Percentiles rank a stretch among this genome's conserved stretches.
Evolutionary conservation across 2,113 vertebrate species (phyloP).

Genomic region (Axis porcinus): DNA sequence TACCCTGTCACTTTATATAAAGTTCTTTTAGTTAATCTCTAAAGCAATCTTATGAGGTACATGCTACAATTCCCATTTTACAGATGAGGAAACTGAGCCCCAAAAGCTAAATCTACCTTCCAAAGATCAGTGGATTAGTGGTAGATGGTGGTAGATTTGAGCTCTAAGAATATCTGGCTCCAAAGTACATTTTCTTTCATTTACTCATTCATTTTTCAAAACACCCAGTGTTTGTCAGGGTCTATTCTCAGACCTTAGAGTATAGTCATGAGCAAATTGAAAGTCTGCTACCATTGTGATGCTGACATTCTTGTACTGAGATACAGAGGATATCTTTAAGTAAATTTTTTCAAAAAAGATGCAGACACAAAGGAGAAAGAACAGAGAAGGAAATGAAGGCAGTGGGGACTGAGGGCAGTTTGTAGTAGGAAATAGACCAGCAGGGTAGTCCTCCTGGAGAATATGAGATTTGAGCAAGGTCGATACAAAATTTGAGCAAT

Average conservation of each 20-base stretch:
- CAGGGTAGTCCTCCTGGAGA: background rate
- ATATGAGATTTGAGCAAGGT: rapidly evolving
- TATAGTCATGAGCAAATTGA: background rate
- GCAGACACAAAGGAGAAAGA: background rate
- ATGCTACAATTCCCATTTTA: background rate
- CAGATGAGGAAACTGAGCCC: background rate
- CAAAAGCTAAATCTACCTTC: background rate
- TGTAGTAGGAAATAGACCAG: rapidly evolving
- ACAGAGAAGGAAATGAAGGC: background rate
- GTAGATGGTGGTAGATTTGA: background rate
- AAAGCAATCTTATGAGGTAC: background rate
- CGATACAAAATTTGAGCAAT: background rate
- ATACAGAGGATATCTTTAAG: background rate
- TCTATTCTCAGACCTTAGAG: background rate
- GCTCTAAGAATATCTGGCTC: background rate
- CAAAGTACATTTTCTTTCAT: background rate
- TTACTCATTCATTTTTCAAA: background rate
- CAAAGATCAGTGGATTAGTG: too few relatives aligned
- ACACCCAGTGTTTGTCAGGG: background rate
- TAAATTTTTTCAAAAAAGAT: background rate
- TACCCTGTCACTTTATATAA: background rate
- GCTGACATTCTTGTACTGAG: background rate
- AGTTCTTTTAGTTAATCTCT: background rate
- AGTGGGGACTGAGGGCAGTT: rapidly evolving
- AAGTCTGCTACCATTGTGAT: background rate